Evolutionary conservation across 2,888 invertebrate genomes (phyloP), one percentile per base, ranked within the genome.

Genomic region (Xylocampa areola): DNA sequence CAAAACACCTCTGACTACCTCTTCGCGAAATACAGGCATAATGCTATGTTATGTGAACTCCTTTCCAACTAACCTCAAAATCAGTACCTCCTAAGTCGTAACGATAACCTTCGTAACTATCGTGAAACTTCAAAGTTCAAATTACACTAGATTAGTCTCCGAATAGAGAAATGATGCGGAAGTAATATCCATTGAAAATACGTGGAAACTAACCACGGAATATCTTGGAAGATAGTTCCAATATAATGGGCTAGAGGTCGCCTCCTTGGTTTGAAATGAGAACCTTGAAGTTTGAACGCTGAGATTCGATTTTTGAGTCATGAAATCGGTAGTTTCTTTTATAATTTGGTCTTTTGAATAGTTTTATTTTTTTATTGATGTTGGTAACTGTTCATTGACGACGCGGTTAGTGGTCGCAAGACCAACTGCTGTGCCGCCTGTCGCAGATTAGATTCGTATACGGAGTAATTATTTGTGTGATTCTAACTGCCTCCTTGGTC

Each of bases 101-200:
- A n/a, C 21, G 30, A 32, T 11, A 14, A 36, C 45, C n/a, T 58
- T 37, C 41, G 36, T 29, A 64, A 40, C 58, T 58, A 50, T 50
- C 30, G 32, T 29, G 6, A 17, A 65, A 44, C 27, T 59, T 49
- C 8, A 17, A 65, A 44, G 21, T 59, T 49, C 40, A 33, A 60
- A 66, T 49, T 37, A 8, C 35, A 39, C 14, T 50, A 40, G 29
- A 66, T 60, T 32, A 35, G 39, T 23, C 7, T 1, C 4, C 32
- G 41, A 32, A 23, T 17, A 29, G 21, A 40, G 35, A 27, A 60
- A 53, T 60, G 44, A 21, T 17, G 35, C 25, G 40, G 40, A 60
- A 44, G 39, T 40, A 65, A 60, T 45, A 13, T 16, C 32, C 30
- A 27, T 40, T 49, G 35, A 37, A 54, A 54, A 62, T 36, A 47